Evolutionary conservation across 2,797 vertebrate genomes (phyloP), one percentile per base, ranked within the genome.

Genomic region (Decapterus maruadsi): DNA sequence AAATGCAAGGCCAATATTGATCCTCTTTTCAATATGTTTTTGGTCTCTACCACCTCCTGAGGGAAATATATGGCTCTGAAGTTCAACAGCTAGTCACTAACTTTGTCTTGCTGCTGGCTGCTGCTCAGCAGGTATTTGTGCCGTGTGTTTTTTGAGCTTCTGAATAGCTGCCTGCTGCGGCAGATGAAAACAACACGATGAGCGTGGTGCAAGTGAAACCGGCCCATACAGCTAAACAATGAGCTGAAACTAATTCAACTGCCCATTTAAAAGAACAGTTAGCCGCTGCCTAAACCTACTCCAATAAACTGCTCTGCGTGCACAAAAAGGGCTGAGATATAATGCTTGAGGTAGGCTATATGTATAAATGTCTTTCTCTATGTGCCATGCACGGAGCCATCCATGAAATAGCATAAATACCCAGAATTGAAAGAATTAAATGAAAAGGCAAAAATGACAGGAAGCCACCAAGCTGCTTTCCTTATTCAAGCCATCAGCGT

Each of bases 161-260:
- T 46, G 45, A 8, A 58, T 16, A 40, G 51, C 51, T 2, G 16
- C 50, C 46, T 50, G 46, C 53, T 72, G 38, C 10, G 8, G n/a
- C 22, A 13, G 22, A 20, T 63, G 34, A 68, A 68, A 68, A 75
- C 54, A 50, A 13, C 19, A n/a, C 19, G 10, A 14, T 43, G 34
- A 66, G 20, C 54, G 53, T 9, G 31, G 62, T 31, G 55, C 22
- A 36, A 55, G 20, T 29, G 46, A 72, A 61, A 51, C 9, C 11
- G 45, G 38, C 8, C 45, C 11, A 36, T 22, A n/a, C 51, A 9
- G 42, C 34, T 66, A 34, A 67, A 61, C 50, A 42, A 45, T 60
- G 38, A 65, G 19, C 9, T 34, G n/a, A 46, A 55, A 67, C 65
- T 38, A 31, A 43, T 64, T 64, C 2, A 80, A 68, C 51, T 67